Evolutionary conservation across 2,113 vertebrate species (phyloP).

Genomic region (Mesitornis unicolor): DNA sequence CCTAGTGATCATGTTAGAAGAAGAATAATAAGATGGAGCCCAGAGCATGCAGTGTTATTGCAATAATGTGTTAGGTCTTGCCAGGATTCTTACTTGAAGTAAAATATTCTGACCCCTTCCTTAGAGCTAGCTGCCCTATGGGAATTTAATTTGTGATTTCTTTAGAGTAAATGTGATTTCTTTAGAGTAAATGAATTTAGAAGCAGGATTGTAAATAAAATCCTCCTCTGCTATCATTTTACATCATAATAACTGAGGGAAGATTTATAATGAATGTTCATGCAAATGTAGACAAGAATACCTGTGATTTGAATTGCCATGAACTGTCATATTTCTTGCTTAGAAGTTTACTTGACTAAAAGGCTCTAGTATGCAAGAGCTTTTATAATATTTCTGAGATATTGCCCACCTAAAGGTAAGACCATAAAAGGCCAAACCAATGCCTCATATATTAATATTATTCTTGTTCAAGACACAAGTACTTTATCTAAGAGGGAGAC

Average conservation of each 20-base stretch:
- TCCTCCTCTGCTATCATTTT: not conserved
- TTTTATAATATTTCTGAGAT: not conserved
- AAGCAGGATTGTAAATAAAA: not conserved
- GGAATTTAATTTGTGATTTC: not conserved
- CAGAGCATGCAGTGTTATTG: not conserved
- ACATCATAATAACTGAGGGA: not conserved
- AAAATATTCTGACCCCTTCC: not conserved
- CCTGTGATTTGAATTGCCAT: not conserved
- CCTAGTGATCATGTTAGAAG: not conserved
- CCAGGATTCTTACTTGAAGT: not conserved
- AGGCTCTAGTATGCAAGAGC: not conserved
- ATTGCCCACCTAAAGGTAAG: not conserved
- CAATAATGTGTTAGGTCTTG: not conserved
- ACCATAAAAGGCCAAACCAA: not conserved
- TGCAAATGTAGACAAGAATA: not conserved
- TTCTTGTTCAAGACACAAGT: not conserved
- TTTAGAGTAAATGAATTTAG: not conserved
- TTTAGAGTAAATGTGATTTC: not conserved
- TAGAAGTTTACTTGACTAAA: not conserved
- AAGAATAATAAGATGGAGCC: not conserved
- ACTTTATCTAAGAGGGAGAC: not conserved
- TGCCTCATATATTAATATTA: not conserved
- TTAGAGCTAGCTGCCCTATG: not conserved
- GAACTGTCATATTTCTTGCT: not conserved
- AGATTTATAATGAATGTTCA: not conserved